Conservation (phyloP, 2,888 invertebrate genomes). For the Proisotoma minuta region DNA sequence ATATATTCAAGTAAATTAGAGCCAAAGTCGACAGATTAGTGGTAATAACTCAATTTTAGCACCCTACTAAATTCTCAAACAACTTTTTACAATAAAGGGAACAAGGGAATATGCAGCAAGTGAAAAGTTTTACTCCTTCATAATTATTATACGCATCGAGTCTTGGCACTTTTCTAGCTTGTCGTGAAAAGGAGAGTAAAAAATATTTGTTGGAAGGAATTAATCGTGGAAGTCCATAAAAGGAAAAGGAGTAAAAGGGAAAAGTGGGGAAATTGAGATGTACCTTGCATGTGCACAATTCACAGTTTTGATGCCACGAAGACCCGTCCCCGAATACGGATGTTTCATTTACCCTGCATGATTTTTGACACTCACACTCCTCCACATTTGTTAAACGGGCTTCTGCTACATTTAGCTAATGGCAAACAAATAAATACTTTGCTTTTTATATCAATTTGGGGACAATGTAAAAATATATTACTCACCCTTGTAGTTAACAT, state of each 20-base stretch:
- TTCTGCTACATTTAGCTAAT: conserved; percentile 74
- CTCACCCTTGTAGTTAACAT: conserved; percentile 78
- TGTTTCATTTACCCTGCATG: conserved; percentile 71
- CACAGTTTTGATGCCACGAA: conserved; percentile 78
- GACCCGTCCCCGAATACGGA: conserved; percentile 76
- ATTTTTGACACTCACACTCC: conserved; percentile 85
- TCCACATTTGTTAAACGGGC: conserved; percentile 71
- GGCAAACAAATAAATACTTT: background rate
- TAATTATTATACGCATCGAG: too few species aligned
- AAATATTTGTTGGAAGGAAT: too few species aligned
- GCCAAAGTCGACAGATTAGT: too few species aligned
- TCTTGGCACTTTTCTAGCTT: too few species aligned
- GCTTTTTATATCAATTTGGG: background rate
- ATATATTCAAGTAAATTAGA: too few species aligned
- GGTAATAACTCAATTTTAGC: too few species aligned
- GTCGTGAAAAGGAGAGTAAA: too few species aligned
- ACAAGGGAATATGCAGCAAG: too few species aligned
- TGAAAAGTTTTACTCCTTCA: too few species aligned
- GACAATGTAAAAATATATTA: conserved; percentile 36
- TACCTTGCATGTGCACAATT: conserved; percentile 82
- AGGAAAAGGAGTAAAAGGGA: background rate
- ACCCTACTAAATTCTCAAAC: too few species aligned
- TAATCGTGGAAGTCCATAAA: background rate
- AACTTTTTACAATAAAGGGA: too few species aligned
- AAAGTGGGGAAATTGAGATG: background rate